Conservation (phyloP, 2,888 invertebrate species). For the Petrophora chlorosata region DNA sequence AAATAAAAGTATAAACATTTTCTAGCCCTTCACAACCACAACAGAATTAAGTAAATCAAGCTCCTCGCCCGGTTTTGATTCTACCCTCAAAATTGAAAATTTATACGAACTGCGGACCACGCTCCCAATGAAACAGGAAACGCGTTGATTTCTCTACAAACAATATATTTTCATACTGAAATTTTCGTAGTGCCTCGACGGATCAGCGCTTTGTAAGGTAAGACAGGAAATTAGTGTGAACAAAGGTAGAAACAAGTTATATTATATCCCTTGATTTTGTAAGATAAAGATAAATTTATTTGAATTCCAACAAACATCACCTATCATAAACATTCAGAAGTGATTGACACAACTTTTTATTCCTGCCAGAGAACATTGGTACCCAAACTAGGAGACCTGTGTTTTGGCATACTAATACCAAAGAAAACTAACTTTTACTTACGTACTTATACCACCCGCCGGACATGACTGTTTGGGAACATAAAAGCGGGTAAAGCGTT, state of each 20-base stretch:
- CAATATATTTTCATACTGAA: constrained; percentile 9
- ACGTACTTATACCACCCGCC: too few species aligned
- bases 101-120: constrained; percentile 16
- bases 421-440: too few species aligned
- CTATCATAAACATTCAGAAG: too few species aligned
- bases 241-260: background rate
- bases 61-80: constrained; percentile 13
- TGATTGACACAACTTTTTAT: too few species aligned
- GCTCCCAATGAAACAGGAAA: constrained; percentile 4
- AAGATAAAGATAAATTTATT: too few species aligned
- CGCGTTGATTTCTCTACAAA: constrained; percentile 19
- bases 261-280: background rate
- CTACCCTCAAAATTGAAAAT: constrained; percentile 19
- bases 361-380: too few species aligned
- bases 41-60: constrained; percentile 6
- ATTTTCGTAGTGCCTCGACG: background rate
- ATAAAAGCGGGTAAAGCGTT: too few species aligned
- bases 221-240: background rate
- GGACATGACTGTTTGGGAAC: too few species aligned
- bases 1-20: too few species aligned
- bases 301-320: too few species aligned
- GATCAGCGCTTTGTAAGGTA: background rate
- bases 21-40: background rate
- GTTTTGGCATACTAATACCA: too few species aligned
- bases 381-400: too few species aligned